Percentiles rank a stretch among this genome's conserved stretches.
Conservation (phyloP, 1,140 invertebrate genomes). For the Bombus difficillimus region DNA sequence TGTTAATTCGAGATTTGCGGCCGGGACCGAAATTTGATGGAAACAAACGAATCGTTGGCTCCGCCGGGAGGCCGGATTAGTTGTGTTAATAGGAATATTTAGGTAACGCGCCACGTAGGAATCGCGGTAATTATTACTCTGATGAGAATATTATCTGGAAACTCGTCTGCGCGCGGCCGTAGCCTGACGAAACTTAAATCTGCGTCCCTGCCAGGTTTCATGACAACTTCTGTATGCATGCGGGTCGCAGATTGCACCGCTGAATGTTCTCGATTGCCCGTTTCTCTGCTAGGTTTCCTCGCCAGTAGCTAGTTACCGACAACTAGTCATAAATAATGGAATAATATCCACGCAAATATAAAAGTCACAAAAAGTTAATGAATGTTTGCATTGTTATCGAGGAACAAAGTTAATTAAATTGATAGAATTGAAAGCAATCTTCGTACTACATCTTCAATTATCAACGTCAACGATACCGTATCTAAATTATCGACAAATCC, state of each 20-base stretch:
- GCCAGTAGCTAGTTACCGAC: slow-evolving; percentile 15
- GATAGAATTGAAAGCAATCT: too few relatives aligned
- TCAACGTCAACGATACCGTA: too few relatives aligned
- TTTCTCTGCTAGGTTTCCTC: slow-evolving; percentile 27
- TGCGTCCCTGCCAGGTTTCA: background rate
- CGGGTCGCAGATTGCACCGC: slow-evolving; percentile 31
- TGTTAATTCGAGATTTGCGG: background rate
- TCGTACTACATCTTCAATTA: too few relatives aligned
- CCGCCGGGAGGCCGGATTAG: background rate
- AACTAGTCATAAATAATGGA: slow-evolving; percentile 13
- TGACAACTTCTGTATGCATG: slow-evolving; percentile 39
- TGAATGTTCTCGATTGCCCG: slow-evolving; percentile 46
- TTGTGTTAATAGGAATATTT: slow-evolving; percentile 7
- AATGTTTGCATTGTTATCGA: too few relatives aligned
- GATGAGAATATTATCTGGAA: slow-evolving; percentile 43
- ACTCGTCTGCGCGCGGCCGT: background rate
- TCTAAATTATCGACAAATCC: too few relatives aligned
- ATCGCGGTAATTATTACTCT: slow-evolving; percentile 35
- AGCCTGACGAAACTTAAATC: slow-evolving; percentile 28
- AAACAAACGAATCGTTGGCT: background rate
- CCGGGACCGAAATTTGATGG: background rate
- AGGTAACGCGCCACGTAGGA: slow-evolving; percentile 15
- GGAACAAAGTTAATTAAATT: too few relatives aligned
- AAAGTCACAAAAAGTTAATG: background rate
- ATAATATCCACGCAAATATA: background rate